Evolutionary conservation across 2,888 invertebrate species (phyloP).

Genomic region (Drosophila cyrtoloma): DNA sequence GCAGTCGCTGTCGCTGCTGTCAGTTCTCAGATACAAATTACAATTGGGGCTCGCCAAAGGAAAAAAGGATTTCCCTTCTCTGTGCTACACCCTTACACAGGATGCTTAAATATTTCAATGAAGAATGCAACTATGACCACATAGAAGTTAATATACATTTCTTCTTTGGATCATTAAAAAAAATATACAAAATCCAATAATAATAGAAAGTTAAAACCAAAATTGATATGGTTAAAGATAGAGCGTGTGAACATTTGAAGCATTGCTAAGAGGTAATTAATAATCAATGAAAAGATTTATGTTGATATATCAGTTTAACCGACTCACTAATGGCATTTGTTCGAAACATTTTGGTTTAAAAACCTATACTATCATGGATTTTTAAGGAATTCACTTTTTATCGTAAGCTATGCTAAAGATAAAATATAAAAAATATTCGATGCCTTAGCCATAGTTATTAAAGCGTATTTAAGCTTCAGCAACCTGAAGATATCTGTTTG

Average conservation of each 20-base stretch:
- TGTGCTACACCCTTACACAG: conserved; percentile 3
- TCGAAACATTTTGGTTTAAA: not conserved
- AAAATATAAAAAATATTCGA: too few species aligned
- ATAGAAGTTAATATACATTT: not conserved
- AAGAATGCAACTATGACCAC: not conserved
- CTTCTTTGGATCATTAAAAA: too few species aligned
- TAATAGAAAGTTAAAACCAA: not conserved
- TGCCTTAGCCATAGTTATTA: not conserved
- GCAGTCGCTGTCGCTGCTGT: conserved; percentile 4
- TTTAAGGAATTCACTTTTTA: not conserved
- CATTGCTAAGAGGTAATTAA: not conserved
- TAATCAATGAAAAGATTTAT: conserved; percentile 2
- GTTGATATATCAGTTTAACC: not conserved
- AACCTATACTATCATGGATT: not conserved
- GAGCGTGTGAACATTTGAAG: not conserved
- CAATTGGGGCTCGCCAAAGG: conserved; percentile 68
- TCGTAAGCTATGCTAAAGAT: not conserved
- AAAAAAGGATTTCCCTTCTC: conserved; percentile 67
- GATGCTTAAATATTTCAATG: not conserved
- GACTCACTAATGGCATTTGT: not conserved
- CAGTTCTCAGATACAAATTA: conserved; percentile 69
- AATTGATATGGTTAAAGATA: not conserved
- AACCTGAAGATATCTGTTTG: not conserved
- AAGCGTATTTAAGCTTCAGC: conserved; percentile 5
- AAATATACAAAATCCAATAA: not conserved